These are phyloP conservation scores for Brachionus asplanchnoidis DNA, from an alignment of 1,140 invertebrate species.

Conservation along the genomic window DNA sequence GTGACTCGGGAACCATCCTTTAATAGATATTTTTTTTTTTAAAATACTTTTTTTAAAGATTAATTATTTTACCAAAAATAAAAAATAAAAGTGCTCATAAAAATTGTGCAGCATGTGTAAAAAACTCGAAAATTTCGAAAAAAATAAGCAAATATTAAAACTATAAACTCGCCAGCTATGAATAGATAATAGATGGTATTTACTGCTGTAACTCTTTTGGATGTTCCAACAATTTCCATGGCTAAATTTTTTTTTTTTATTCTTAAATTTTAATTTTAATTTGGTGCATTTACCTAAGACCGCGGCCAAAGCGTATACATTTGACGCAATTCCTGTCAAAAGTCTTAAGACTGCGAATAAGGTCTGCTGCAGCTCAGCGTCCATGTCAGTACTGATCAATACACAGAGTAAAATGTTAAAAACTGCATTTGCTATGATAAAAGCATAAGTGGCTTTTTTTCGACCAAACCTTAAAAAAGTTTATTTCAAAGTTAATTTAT, in stretches of 20 bases:
- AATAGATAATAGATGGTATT: conserved; percentile 26
- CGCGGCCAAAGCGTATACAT: not conserved
- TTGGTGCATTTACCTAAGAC: not conserved
- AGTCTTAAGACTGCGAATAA: not conserved
- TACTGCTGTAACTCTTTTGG: not conserved
- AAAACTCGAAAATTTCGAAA: conserved; percentile 15
- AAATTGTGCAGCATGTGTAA: not conserved
- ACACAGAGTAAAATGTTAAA: not conserved
- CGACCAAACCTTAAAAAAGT: not conserved
- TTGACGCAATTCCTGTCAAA: not conserved
- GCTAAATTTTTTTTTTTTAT: not conserved
- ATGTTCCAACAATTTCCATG: conserved; percentile 28
- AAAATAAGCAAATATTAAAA: conserved; percentile 38
- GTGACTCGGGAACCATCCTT: conserved; percentile 25
- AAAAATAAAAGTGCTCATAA: not conserved
- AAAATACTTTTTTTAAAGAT: not conserved
- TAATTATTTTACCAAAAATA: conserved; percentile 9
- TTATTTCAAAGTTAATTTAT: too few species aligned
- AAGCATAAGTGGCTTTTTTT: conserved; percentile 13
- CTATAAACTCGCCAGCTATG: conserved; percentile 31
- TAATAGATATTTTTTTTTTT: not conserved
- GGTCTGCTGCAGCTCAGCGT: not conserved
- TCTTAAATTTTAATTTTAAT: not conserved
- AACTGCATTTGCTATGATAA: not conserved
- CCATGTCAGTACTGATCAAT: not conserved